Percentiles rank a stretch among this genome's conserved stretches.
Conservation (phyloP, 2,113 vertebrate species). For the Anseranas semipalmata region DNA sequence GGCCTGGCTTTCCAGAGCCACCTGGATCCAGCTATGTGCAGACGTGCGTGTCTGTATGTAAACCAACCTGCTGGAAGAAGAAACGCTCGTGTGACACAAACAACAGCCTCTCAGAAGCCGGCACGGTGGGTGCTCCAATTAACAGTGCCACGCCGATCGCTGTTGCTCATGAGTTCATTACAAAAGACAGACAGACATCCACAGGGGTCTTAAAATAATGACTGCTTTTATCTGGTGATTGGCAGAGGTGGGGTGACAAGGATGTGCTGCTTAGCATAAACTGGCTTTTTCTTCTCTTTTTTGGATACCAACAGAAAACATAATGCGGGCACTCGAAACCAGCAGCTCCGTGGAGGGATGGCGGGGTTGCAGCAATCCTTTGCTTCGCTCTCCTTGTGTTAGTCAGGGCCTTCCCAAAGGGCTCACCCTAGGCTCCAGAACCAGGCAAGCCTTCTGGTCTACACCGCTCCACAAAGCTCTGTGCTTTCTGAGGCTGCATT, state of each 20-base stretch:
- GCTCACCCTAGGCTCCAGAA: background rate
- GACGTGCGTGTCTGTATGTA: rapidly evolving
- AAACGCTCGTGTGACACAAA: background rate
- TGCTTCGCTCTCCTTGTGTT: rapidly evolving
- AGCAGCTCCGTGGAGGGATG: rapidly evolving
- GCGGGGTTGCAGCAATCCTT: background rate
- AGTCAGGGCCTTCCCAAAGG: rapidly evolving
- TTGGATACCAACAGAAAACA: background rate
- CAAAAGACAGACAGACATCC: constrained; percentile 68
- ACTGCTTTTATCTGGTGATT: constrained; percentile 61
- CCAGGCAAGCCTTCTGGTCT: background rate
- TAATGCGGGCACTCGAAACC: rapidly evolving
- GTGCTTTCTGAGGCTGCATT: rapidly evolving
- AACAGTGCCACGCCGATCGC: background rate
- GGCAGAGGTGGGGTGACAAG: constrained; percentile 51
- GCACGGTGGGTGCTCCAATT: constrained; percentile 69
- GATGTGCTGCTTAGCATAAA: constrained; percentile 58
- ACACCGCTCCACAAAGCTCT: background rate
- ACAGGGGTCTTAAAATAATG: constrained; percentile 71
- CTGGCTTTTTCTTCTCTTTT: background rate
- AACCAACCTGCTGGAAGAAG: constrained; percentile 24
- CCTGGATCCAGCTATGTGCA: background rate
- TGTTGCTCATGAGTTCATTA: constrained; percentile 54
- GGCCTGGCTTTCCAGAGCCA: constrained; percentile 6
- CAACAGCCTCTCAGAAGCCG: background rate